phyloP scores from a whole-genome alignment of 1,140 invertebrate genomes.

The Hesperophylax magnus region DNA sequence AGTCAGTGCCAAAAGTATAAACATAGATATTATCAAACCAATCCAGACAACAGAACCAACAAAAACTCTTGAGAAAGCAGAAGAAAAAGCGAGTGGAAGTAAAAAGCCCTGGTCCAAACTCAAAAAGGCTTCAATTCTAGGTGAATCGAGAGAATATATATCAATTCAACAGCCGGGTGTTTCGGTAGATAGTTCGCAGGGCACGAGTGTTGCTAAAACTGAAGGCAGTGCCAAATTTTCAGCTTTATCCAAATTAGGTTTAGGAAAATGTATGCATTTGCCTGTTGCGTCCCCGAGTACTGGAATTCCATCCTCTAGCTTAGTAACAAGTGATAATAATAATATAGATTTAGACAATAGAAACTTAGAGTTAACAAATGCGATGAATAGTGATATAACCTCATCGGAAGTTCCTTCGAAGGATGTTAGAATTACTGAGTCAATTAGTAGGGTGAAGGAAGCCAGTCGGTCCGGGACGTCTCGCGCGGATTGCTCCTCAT shows the following conservation, averaged over 20 bases:
- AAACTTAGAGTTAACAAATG: conserved; percentile 39
- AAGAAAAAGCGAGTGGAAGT: conserved; percentile 61
- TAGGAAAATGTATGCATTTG: conserved; percentile 45
- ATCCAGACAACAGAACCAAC: conserved; percentile 58
- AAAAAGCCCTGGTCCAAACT: conserved; percentile 73
- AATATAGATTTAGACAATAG: conserved; percentile 56
- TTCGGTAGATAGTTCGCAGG: conserved; percentile 43
- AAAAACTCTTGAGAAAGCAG: conserved; percentile 56
- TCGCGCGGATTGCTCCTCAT: not conserved
- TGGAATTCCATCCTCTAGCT: conserved; percentile 53
- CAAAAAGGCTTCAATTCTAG: conserved; percentile 71
- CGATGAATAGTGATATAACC: conserved; percentile 36
- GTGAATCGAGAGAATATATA: conserved; percentile 53
- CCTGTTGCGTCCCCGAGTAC: conserved; percentile 51
- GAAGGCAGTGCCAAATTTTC: conserved; percentile 55
- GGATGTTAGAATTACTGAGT: conserved; percentile 46
- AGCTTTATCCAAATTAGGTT: conserved; percentile 55
- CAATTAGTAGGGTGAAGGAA: conserved; percentile 49
- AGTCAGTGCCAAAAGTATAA: conserved; percentile 45
- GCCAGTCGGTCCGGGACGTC: not conserved
- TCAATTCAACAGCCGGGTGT: conserved; percentile 37
- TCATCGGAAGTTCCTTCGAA: conserved; percentile 31
- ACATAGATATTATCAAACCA: conserved; percentile 61
- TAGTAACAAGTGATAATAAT: conserved; percentile 55
- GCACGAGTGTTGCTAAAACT: conserved; percentile 43